phyloP scores from a whole-genome alignment of 2,797 vertebrate genomes.

The Neomorphus geoffroyi region DNA sequence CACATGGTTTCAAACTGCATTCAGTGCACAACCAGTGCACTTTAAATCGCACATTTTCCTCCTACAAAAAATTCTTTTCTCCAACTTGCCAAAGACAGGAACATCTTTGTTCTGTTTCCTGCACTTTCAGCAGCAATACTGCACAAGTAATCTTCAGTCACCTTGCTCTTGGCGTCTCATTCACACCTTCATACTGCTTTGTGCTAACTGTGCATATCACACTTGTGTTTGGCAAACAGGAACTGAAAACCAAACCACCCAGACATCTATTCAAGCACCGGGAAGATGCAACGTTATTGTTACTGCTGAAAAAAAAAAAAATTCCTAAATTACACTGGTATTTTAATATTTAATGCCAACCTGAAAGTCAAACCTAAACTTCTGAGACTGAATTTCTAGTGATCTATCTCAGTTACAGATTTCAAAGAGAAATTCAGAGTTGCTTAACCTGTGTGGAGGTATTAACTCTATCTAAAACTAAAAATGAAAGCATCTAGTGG shows the following conservation, averaged over 20 bases:
- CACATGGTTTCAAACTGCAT: neutral
- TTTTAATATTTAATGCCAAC: neutral
- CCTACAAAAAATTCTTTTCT: neutral
- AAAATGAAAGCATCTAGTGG: neutral
- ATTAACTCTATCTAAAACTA: neutral
- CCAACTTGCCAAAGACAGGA: neutral
- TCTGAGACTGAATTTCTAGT: neutral
- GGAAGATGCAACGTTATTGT: neutral
- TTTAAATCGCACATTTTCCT: neutral
- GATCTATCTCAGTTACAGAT: neutral
- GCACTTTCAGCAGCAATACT: neutral
- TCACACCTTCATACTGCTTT: neutral
- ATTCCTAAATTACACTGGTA: neutral
- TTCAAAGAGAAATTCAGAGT: neutral
- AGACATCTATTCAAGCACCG: neutral
- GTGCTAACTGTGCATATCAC: fast-evolving
- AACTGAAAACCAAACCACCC: neutral
- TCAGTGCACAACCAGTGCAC: neutral
- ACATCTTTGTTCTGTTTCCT: neutral
- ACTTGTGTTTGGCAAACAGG: neutral
- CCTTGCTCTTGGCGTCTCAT: neutral
- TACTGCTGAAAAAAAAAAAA: neutral
- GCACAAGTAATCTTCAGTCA: neutral
- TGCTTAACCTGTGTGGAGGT: neutral
- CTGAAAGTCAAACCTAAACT: neutral